Evolutionary conservation across 2,888 invertebrate species (phyloP), one percentile per base, ranked within the genome.

Genomic region (Allophyes oxyacanthae): DNA sequence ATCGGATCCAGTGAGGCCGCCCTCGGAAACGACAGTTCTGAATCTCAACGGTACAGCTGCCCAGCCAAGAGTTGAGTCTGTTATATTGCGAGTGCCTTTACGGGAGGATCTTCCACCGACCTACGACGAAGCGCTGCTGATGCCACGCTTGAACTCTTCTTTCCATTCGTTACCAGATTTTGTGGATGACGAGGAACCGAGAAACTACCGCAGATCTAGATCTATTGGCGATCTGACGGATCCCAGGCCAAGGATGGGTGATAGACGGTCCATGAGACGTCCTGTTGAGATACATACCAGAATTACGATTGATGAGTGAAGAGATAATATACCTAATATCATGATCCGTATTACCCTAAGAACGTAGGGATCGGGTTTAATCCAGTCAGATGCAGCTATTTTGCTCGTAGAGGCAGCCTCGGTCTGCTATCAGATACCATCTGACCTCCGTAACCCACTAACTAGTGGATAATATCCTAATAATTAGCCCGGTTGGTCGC

Each of bases 81-180:
- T 90, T 1, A 80, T 89, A 10, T 68, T 90, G 72, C 78, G 94
- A 48, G 81, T 92, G 34, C 91, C 92, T 9, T 55, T 92, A 32
- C 81, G 71, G 0, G 91, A 91, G 42, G 94, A 94, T 64, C 78
- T 87, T 1, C 96, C 97, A 34, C 97, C 97, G 0, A 96, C 95
- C 9, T 97, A 97, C 77, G 96, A 96, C 56, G 97, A 97, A 82
- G 97, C 97, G 0, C 87, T 97, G 25, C 89, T 96, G 32, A 96
- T 97, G 95, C 96, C 97, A 7, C 95, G 96, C 56, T 79, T 96
- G 45, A 95, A 95, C 65, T 86, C 95, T 1, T 96, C 96, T 0
- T 95, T 95, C 70, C 95, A 95, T 70, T 95, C 95, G 0, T 70
- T 94, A 11, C 94, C 94, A 40, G 94, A 94, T 63, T 91, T 94